phyloP scores from a whole-genome alignment of 2,797 vertebrate species.

The Enteromius unitaeniatus region DNA sequence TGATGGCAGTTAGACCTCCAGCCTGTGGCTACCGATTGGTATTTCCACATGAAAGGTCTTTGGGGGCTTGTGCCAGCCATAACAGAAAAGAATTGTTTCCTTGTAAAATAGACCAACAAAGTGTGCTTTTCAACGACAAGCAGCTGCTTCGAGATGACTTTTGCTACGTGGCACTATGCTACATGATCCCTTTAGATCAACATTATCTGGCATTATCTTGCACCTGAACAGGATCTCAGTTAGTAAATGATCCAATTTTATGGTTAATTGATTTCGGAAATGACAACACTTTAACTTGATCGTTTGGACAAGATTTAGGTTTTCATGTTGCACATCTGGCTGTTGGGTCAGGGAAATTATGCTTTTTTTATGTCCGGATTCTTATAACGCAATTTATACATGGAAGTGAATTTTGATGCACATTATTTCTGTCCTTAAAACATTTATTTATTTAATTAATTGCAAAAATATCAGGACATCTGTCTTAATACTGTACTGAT shows the following conservation, averaged over 20 bases:
- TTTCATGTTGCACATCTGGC: not conserved
- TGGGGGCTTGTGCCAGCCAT: conserved; percentile 40
- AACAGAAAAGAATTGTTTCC: conserved; percentile 48
- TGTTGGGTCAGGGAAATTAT: not conserved
- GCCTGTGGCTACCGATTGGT: conserved; percentile 38
- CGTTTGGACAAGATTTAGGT: not conserved
- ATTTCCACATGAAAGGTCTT: conserved; percentile 40
- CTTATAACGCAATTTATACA: not conserved
- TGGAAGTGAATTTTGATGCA: not conserved
- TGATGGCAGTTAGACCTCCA: conserved; percentile 30
- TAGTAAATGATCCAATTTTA: conserved; percentile 13
- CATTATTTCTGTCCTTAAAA: not conserved
- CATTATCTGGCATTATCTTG: conserved; percentile 17
- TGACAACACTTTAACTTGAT: conserved; percentile 11
- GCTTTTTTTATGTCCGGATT: not conserved
- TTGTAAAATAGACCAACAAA: conserved; percentile 44
- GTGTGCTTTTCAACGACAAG: conserved; percentile 18
- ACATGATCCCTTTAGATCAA: not conserved
- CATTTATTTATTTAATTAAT: not conserved
- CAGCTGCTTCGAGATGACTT: conserved; percentile 29
- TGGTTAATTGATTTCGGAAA: conserved; percentile 5
- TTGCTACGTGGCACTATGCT: conserved; percentile 18
- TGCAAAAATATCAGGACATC: not conserved
- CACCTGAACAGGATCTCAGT: conserved; percentile 18
- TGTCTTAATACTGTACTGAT: not conserved